Evolutionary conservation across 2,888 invertebrate species (phyloP).

Genomic region (Diarsia brunnea): DNA sequence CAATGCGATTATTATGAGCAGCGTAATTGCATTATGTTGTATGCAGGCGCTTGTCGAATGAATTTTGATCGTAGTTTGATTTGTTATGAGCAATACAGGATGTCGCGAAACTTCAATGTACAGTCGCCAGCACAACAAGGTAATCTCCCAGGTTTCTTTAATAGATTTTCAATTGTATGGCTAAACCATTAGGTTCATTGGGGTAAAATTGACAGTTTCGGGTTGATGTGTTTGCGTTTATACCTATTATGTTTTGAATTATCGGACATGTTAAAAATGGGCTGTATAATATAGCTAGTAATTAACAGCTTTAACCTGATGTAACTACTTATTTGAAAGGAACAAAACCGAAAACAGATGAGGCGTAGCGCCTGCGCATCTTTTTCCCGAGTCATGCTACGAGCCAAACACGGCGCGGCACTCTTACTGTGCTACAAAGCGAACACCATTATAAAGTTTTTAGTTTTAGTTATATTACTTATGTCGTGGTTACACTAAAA

Average conservation of each 20-base stretch:
- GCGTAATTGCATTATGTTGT: conserved; percentile 7
- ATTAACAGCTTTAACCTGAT: background rate
- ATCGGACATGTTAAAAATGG: background rate
- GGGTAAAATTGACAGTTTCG: no score
- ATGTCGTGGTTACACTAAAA: background rate
- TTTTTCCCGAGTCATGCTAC: background rate
- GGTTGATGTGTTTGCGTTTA: no score
- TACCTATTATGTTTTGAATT: background rate
- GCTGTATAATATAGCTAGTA: background rate
- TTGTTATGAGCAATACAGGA: background rate
- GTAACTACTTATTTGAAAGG: background rate
- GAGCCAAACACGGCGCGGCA: background rate
- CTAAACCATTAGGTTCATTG: no score
- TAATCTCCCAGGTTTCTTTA: no score
- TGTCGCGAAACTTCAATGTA: background rate
- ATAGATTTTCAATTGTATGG: no score
- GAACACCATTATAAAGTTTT: background rate
- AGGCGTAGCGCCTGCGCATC: background rate
- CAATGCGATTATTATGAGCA: background rate
- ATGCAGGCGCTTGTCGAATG: conserved; percentile 3
- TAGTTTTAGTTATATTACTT: background rate
- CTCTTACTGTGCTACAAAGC: background rate
- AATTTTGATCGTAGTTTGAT: background rate
- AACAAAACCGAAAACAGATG: background rate
- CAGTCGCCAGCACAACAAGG: no score